Percentiles rank a stretch among this genome's conserved stretches.
phyloP scores from a whole-genome alignment of 2,797 vertebrate genomes.

The Menidia menidia region DNA sequence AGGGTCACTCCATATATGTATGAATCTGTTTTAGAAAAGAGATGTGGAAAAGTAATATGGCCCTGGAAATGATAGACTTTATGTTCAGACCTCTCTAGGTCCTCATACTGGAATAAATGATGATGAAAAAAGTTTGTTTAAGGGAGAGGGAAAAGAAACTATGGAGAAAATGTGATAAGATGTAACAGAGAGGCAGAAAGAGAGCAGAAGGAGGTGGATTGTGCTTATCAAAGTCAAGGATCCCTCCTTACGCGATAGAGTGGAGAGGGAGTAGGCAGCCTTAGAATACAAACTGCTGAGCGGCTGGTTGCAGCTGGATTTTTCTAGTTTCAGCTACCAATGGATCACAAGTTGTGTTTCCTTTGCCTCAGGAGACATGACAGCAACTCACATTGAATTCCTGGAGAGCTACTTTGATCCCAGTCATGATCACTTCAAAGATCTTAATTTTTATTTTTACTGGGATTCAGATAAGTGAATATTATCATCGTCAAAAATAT shows the following conservation, averaged over 20 bases:
- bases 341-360: neutral
- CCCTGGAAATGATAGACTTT: too few relatives aligned
- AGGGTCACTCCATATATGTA: too few relatives aligned
- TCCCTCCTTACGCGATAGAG: neutral
- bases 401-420: neutral
- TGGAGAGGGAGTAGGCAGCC: constrained; percentile 40
- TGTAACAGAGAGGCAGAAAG: constrained; percentile 3
- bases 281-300: constrained; percentile 60
- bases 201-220: neutral
- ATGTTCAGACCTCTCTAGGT: too few relatives aligned
- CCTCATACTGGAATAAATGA: too few relatives aligned
- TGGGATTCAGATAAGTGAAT: constrained; percentile 4
- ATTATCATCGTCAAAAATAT: neutral
- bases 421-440: neutral
- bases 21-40: too few relatives aligned
- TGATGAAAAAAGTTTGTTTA: neutral
- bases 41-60: too few relatives aligned
- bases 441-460: neutral
- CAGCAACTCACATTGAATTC: constrained; percentile 2
- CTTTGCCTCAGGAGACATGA: constrained; percentile 15
- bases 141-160: neutral
- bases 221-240: too few relatives aligned
- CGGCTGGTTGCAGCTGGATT: constrained; percentile 71
- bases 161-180: neutral
- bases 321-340: constrained; percentile 57